Conservation (phyloP, 2,888 invertebrate species). For the Campoletis raptor region DNA sequence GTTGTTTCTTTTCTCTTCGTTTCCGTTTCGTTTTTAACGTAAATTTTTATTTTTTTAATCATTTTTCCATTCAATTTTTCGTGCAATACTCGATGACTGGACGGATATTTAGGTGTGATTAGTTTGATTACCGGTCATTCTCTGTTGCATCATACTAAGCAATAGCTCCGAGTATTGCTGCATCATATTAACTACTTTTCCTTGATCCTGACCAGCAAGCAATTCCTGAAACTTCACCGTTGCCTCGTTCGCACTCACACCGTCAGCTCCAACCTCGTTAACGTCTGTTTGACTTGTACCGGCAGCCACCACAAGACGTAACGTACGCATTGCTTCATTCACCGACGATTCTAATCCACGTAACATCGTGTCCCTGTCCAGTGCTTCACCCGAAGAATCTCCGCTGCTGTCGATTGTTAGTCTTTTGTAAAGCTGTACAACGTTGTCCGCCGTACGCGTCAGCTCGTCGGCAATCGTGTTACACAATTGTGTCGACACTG, state of each 20-base stretch:
- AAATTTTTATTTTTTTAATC: slow-evolving; percentile 42
- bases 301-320: slow-evolving; percentile 82
- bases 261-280: slow-evolving; percentile 73
- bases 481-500: slow-evolving; percentile 88
- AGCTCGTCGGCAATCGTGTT: slow-evolving; percentile 88
- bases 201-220: slow-evolving; percentile 84
- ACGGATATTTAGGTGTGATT: slow-evolving; percentile 79
- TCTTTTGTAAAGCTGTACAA: slow-evolving; percentile 90
- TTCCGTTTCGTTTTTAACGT: slow-evolving; percentile 30
- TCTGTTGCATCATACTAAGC: slow-evolving; percentile 87
- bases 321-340: slow-evolving; percentile 84
- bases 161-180: slow-evolving; percentile 88
- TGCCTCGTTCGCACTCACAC: slow-evolving; percentile 84
- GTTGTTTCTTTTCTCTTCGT: slow-evolving; percentile 57
- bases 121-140: slow-evolving; percentile 84
- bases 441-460: slow-evolving; percentile 89
- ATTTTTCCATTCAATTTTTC: slow-evolving; percentile 65
- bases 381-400: slow-evolving; percentile 77
- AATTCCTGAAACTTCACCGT: slow-evolving; percentile 86
- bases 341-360: slow-evolving; percentile 84
- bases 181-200: slow-evolving; percentile 87
- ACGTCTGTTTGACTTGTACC: slow-evolving; percentile 72
- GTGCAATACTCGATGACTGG: slow-evolving; percentile 64
- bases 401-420: slow-evolving; percentile 86
- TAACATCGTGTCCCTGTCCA: slow-evolving; percentile 85